Evolutionary conservation across 2,797 vertebrate species (phyloP), one percentile per base, ranked within the genome.

Genomic region (Calcarius lapponicus): DNA sequence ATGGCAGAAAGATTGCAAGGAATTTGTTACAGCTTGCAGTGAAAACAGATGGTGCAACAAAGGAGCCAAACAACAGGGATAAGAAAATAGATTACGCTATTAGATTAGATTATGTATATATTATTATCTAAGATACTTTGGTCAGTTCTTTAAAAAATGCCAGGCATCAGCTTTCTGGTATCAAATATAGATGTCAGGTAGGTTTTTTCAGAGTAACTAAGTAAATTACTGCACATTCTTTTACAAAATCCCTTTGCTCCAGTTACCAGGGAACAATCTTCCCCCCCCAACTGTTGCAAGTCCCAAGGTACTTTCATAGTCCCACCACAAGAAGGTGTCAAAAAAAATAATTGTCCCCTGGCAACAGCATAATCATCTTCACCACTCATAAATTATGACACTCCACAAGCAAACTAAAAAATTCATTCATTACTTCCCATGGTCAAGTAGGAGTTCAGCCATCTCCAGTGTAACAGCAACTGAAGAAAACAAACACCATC

Each of bases 41-140:
- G 69, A 79, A 90, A 95, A 94, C 74, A 93, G 87, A 73, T 47
- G 38, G 62, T 53, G 26, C 47, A 62, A 66, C 57, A 92, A 93
- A 90, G 65, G 42, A 84, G 47, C 36, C 26, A 73, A 75, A 85
- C 80, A 84, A 51, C 14, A 20, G 17, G 19, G 54, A 54, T 66
- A 85, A 81, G 64, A 85, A 89, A 86, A 83, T 36, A 65, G 38
- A 57, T 62, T 28, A 51, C 69, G 40, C 29, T 78, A 54, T 86
- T 62, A 62, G n/a, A 86, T 62, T 86, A 31, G 20, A 42, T 70
- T 70, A 26, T 62, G 34, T 15, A 42, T 21, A 7, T 42, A 48
- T 54, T 54, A 20, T 86, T 34, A 42, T 90, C 80, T 78, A 48
- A 67, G 36, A 36, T 34, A 62, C 32, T 88, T 86, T 54, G 38